A percentile compares a stretch with the other conserved stretches of the same genome.
Evolutionary conservation across 2,797 vertebrate genomes (phyloP).

Genomic region (Peromyscus eremicus): DNA sequence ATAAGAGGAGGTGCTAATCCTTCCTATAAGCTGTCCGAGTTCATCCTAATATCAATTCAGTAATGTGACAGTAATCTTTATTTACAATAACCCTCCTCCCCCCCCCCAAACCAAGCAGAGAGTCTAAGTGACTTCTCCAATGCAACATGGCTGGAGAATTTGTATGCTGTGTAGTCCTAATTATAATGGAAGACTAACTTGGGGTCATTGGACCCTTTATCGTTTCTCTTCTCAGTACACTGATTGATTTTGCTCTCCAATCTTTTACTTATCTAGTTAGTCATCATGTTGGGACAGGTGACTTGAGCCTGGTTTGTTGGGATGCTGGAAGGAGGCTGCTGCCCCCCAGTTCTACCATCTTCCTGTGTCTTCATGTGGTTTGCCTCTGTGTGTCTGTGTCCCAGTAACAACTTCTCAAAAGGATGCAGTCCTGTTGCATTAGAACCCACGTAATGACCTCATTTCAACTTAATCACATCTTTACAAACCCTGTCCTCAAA

Average conservation of each 20-base stretch:
- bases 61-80: not conserved
- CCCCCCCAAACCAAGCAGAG: not conserved
- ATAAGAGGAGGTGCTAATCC: not conserved
- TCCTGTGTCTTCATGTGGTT: not conserved
- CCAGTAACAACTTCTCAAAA: not conserved
- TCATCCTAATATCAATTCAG: not conserved
- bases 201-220: not conserved
- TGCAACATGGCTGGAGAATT: not conserved
- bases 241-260: not conserved
- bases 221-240: not conserved
- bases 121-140: not conserved
- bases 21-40: not conserved
- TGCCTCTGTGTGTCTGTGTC: not conserved
- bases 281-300: not conserved
- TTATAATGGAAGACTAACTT: too few species aligned
- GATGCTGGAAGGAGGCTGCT: too few species aligned
- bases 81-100: not conserved
- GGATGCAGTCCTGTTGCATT: not conserved
- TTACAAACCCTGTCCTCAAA: not conserved
- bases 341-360: too few species aligned
- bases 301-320: not conserved
- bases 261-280: not conserved
- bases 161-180: not conserved
- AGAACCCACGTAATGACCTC: not conserved
- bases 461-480: not conserved